Conservation (phyloP, 2,113 vertebrate species). For the Calidris pugnax region DNA sequence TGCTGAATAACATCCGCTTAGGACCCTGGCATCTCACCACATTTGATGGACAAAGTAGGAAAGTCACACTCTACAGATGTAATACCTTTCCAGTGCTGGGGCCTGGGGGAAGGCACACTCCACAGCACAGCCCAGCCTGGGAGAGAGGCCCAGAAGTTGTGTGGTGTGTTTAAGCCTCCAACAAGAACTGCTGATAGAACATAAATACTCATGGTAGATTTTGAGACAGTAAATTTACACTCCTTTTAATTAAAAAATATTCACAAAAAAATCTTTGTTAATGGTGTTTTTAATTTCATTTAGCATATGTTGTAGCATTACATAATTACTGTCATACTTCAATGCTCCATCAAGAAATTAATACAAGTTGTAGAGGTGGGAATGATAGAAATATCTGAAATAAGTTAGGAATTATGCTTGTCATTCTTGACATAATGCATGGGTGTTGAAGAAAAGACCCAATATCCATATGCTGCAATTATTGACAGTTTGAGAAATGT, state of each 20-base stretch:
- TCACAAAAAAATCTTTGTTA: not conserved
- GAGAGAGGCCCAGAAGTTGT: not conserved
- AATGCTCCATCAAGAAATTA: constrained; percentile 23
- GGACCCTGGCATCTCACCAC: not conserved
- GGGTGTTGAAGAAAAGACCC: not conserved
- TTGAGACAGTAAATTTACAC: not conserved
- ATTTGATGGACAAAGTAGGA: not conserved
- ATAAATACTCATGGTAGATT: not conserved
- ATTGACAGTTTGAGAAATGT: constrained; percentile 44
- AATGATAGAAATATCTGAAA: not conserved
- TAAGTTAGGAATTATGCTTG: not conserved
- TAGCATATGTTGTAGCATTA: not conserved
- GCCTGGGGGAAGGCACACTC: not conserved
- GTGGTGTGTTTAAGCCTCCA: not conserved
- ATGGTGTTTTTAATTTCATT: not conserved
- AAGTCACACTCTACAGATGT: accelerated
- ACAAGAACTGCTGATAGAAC: not conserved
- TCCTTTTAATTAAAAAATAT: not conserved
- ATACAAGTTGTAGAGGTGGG: not conserved
- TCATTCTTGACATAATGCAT: constrained; percentile 34
- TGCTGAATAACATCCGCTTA: not conserved
- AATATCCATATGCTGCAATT: not conserved
- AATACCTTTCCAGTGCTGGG: not conserved
- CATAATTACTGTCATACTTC: constrained; percentile 12
- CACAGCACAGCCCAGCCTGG: not conserved